Base-by-base conservation (phyloP, 2,888 invertebrate species). In the Caenorhabditis sp. region DNA sequence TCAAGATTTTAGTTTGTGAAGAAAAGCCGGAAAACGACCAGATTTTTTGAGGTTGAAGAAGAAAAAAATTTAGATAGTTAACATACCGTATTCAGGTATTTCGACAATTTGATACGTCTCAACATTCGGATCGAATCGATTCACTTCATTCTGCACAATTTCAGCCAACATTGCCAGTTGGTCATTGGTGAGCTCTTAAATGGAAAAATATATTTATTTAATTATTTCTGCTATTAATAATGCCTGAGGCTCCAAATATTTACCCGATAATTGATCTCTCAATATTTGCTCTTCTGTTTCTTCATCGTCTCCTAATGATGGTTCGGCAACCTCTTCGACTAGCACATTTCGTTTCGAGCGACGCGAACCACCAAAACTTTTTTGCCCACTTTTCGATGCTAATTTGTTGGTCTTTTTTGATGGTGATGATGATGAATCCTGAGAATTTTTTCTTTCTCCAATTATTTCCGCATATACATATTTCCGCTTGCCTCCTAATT, bases 71-170 rank as follows among this genome's bases (percentile, higher is more conserved):
- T 6, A 5, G 17, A 51, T 31, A 2, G 24, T 50, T 4, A 8
- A 51, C 54, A 54, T 59, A 74, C 74, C 51, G 54, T 69, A 74
- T 37, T 78, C 76, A 17, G 77, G 79, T 1, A 79, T 27, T 43
- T 79, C 77, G 24, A 79, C 69, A 53, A 77, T 62, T 60, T 79
- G 76, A 57, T 77, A 79, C 12, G 69, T 76, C n/a, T 74, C 73
- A 12, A 63, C 14, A 24, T 69, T 70, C 50, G 74, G 75, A 51
- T 72, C 61, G 64, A 68, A 77, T 53, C 62, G 63, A 53, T 79
- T 69, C 54, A 79, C 73, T 60, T 79, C 76, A 26, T 59, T 62
- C 43, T 79, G 79, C 1, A 79, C 79, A 19, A 77, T 77, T 62
- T 79, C 77, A 0, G 79, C 77, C 50, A 79, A 49, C 36, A 76